phyloP scores from a whole-genome alignment of 2,113 vertebrate genomes.

The Thomomys bottae region DNA sequence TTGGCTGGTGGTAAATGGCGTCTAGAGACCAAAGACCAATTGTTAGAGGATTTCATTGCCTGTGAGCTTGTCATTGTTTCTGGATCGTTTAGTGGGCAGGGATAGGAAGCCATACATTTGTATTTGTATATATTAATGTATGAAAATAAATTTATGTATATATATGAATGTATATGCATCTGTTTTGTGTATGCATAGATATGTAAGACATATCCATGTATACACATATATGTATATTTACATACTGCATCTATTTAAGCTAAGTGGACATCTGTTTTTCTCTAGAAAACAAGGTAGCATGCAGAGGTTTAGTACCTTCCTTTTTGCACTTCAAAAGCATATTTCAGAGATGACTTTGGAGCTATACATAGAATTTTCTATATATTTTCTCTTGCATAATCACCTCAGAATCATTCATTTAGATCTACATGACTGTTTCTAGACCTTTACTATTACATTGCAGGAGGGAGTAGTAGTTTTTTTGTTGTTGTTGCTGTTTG shows the following conservation, averaged over 20 bases:
- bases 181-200: background rate
- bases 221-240: background rate
- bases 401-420: background rate
- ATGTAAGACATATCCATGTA: background rate
- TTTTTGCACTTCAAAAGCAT: background rate
- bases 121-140: background rate
- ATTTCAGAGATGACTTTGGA: background rate
- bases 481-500: background rate
- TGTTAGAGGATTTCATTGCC: background rate
- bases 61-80: background rate
- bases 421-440: background rate
- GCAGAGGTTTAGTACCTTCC: background rate
- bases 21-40: background rate
- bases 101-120: background rate
- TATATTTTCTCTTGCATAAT: background rate
- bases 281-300: background rate
- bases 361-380: background rate
- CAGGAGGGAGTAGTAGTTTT: background rate
- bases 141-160: background rate
- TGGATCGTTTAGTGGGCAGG: background rate
- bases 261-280: background rate
- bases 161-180: too few relatives aligned
- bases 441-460: background rate
- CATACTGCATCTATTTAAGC: background rate
- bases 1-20: background rate